A percentile compares a stretch with the other conserved stretches of the same genome.
Evolutionary conservation across 2,888 invertebrate genomes (phyloP).

Genomic region (Tortricodes alternella): DNA sequence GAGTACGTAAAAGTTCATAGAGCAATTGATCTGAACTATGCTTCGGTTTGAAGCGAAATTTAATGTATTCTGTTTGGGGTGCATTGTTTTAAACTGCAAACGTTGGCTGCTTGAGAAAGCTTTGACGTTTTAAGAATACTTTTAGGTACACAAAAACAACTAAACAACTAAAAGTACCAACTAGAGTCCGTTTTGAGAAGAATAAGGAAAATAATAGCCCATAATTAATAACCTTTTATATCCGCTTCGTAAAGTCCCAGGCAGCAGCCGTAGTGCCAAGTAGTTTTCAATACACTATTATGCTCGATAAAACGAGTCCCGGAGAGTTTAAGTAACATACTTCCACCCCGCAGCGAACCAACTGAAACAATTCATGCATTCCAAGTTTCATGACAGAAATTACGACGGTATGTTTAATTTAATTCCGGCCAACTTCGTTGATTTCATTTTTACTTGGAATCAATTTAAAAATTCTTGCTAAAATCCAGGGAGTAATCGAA

Average conservation of each 20-base stretch:
- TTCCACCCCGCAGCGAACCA: conserved; percentile 10
- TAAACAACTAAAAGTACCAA: background rate
- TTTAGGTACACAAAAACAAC: background rate
- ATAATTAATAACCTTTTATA: background rate
- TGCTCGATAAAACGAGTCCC: conserved; percentile 5
- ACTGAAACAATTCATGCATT: conserved; percentile 41
- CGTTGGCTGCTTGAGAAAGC: no score
- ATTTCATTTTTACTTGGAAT: conserved; percentile 79
- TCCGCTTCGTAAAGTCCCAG: conserved; percentile 8
- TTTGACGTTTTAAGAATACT: no score
- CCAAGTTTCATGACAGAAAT: conserved; percentile 72
- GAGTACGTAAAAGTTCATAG: conserved; percentile 35
- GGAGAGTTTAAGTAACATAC: conserved; percentile 16
- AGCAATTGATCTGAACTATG: conserved; percentile 27
- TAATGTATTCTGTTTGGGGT: conserved; percentile 1
- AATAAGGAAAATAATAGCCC: background rate
- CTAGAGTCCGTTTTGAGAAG: background rate
- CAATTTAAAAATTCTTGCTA: conserved; percentile 78
- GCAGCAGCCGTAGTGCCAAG: conserved; percentile 5
- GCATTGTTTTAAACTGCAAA: background rate
- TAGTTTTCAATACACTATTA: conserved; percentile 24
- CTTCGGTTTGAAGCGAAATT: background rate
- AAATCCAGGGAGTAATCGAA: conserved; percentile 75
- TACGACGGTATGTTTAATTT: conserved; percentile 70
- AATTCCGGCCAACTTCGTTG: conserved; percentile 72